A percentile compares a stretch with the other conserved stretches of the same genome.
Conservation (phyloP, 2,888 invertebrate species). For the Drosophila acutilabella region DNA sequence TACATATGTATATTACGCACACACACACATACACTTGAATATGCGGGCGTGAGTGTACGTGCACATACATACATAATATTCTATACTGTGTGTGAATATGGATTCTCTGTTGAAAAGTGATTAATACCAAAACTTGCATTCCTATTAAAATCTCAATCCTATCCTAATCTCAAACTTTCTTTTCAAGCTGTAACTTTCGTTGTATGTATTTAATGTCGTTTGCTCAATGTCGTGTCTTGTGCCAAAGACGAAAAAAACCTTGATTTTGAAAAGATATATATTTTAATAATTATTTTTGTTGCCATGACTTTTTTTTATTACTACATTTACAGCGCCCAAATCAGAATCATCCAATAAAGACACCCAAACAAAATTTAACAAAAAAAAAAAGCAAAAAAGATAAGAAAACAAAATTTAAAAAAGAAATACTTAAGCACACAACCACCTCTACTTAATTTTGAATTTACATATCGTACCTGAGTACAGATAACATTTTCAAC, state of each 20-base stretch:
- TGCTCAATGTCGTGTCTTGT: conserved; percentile 26
- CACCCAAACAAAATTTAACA: conserved; percentile 3
- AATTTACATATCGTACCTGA: conserved; percentile 70
- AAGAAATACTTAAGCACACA: conserved; percentile 50
- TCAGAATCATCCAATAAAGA: conserved; percentile 40
- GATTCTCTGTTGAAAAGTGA: conserved; percentile 4
- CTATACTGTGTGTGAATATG: conserved; percentile 14
- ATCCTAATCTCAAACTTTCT: conserved; percentile 12
- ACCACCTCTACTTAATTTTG: conserved; percentile 52
- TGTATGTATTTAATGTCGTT: conserved; percentile 47
- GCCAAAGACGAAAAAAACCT: conserved; percentile 21
- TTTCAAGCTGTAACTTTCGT: conserved; percentile 43
- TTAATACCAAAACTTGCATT: neutral
- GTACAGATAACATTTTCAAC: conserved; percentile 85
- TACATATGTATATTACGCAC: conserved; percentile 5
- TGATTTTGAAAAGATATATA: conserved; percentile 31
- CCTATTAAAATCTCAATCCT: conserved; percentile 23
- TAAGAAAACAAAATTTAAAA: conserved; percentile 8
- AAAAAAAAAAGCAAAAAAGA: conserved; percentile 9
- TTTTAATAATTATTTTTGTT: conserved; percentile 43
- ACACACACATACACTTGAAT: neutral
- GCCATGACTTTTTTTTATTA: conserved; percentile 54
- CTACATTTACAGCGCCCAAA: conserved; percentile 57
- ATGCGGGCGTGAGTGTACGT: neutral
- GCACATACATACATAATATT: conserved; percentile 8